Percentiles rank a stretch among this genome's conserved stretches.
Evolutionary conservation across 2,797 vertebrate genomes (phyloP).

Genomic region (Hydrocynus forskahlii): DNA sequence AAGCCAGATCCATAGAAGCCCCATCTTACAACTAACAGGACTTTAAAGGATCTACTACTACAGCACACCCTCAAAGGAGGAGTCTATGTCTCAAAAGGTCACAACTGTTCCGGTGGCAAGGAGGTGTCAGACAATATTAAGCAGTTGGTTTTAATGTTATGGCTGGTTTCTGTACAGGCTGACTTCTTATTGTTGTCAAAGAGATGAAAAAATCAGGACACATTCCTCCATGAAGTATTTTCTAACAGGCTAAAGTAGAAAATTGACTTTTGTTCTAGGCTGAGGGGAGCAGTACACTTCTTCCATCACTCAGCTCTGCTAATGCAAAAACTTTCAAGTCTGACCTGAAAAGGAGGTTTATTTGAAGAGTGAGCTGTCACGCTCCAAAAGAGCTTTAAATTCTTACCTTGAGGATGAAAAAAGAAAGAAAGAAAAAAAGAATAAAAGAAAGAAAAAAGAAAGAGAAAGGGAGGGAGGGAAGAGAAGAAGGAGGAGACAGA

Average conservation of each 20-base stretch:
- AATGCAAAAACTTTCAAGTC: slow-evolving; percentile 12
- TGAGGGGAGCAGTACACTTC: background rate
- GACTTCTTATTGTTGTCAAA: slow-evolving; percentile 7
- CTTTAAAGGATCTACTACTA: no score
- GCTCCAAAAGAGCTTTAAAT: slow-evolving; percentile 20
- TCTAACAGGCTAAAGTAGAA: slow-evolving; percentile 5
- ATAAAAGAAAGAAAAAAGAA: background rate
- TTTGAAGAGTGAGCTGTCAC: slow-evolving; percentile 5
- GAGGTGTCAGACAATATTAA: no score
- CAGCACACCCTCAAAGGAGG: no score
- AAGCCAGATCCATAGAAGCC: no score
- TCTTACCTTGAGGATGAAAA: background rate
- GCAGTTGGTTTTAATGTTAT: no score
- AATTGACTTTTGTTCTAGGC: slow-evolving; percentile 29
- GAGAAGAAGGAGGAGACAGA: no score
- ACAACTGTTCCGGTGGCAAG: no score
- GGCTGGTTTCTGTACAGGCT: no score
- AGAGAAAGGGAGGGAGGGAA: background rate
- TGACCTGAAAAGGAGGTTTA: slow-evolving; percentile 10
- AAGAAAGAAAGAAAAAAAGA: no score
- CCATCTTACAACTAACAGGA: no score
- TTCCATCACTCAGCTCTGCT: slow-evolving; percentile 10
- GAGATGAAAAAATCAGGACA: background rate
- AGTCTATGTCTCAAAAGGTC: no score
- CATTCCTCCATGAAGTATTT: background rate